Evolutionary conservation across 2,888 invertebrate genomes (phyloP).

Genomic region (Troides aeacus): DNA sequence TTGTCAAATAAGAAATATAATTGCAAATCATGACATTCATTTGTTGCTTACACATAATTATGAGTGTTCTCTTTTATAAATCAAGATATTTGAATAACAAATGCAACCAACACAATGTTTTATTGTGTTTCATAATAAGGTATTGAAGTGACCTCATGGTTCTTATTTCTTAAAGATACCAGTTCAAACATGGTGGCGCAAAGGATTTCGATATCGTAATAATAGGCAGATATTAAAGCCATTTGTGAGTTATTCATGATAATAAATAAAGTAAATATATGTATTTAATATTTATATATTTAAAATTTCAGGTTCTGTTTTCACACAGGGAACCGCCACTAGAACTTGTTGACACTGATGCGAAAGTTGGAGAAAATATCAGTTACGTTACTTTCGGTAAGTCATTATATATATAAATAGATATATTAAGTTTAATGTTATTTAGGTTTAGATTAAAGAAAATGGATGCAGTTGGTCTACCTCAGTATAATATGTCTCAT

Average conservation of each 20-base stretch:
- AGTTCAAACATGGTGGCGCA: not conserved
- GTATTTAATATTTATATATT: slow-evolving; percentile 29
- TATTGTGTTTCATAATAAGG: not conserved
- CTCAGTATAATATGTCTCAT: no score
- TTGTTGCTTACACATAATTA: no score
- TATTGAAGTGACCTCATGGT: slow-evolving; percentile 10
- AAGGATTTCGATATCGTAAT: not conserved
- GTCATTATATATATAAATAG: slow-evolving; percentile 39
- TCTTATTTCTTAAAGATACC: slow-evolving; percentile 25
- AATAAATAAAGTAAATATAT: no score
- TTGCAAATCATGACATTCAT: no score
- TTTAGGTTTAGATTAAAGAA: not conserved
- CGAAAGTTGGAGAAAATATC: slow-evolving; percentile 96
- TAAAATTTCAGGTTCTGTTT: slow-evolving; percentile 84
- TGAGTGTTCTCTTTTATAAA: no score
- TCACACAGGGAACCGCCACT: slow-evolving; percentile 98
- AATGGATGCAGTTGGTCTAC: no score
- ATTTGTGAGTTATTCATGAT: no score
- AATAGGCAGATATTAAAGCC: not conserved
- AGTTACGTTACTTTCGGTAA: slow-evolving; percentile 99
- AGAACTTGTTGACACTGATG: slow-evolving; percentile 96
- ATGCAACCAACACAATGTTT: not conserved
- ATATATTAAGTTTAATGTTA: not conserved
- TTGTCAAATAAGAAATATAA: no score
- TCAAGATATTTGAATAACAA: not conserved